Evolutionary conservation across 2,888 invertebrate genomes (phyloP).

Genomic region (Iphiclides podalirius): DNA sequence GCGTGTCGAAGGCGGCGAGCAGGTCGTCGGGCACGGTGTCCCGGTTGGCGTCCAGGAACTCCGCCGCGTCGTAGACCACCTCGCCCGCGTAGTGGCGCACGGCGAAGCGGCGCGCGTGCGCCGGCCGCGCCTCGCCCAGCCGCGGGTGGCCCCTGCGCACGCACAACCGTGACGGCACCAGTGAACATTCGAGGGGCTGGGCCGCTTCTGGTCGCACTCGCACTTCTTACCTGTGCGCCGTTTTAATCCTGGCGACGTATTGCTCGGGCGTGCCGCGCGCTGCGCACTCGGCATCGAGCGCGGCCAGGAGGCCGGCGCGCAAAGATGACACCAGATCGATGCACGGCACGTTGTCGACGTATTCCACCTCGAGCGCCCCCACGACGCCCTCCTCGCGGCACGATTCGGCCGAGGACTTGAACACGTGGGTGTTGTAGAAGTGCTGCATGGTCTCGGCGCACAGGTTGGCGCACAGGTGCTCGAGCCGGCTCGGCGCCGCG

Average conservation of each 20-base stretch:
- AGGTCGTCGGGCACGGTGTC: conserved; percentile 96
- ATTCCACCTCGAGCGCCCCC: conserved; percentile 94
- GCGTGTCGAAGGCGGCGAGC: conserved; percentile 94
- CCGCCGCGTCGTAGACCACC: conserved; percentile 93
- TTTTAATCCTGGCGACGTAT: conserved; percentile 58
- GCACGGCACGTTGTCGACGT: conserved; percentile 97
- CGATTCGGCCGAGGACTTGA: conserved; percentile 87
- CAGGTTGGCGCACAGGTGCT: conserved; percentile 96
- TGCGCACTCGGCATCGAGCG: conserved; percentile 95
- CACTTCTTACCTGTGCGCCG: conserved; percentile 50
- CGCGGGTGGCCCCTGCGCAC: conserved; percentile 86
- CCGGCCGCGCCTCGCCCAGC: conserved; percentile 87
- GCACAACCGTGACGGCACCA: not conserved
- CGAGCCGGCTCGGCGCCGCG: conserved; percentile 92
- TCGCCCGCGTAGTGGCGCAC: conserved; percentile 90
- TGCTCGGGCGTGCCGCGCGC: conserved; percentile 85
- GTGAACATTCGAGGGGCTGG: not conserved
- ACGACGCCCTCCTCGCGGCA: conserved; percentile 95
- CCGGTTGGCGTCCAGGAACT: conserved; percentile 94
- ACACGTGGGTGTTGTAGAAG: conserved; percentile 98
- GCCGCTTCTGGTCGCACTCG: not conserved
- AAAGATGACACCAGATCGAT: conserved; percentile 96
- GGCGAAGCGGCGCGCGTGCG: conserved; percentile 90
- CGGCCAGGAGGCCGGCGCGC: conserved; percentile 93
- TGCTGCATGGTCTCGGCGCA: conserved; percentile 99